Percentiles rank a stretch among this genome's conserved stretches.
Conservation (phyloP, 2,888 invertebrate species). For the Corbicula japonica region DNA sequence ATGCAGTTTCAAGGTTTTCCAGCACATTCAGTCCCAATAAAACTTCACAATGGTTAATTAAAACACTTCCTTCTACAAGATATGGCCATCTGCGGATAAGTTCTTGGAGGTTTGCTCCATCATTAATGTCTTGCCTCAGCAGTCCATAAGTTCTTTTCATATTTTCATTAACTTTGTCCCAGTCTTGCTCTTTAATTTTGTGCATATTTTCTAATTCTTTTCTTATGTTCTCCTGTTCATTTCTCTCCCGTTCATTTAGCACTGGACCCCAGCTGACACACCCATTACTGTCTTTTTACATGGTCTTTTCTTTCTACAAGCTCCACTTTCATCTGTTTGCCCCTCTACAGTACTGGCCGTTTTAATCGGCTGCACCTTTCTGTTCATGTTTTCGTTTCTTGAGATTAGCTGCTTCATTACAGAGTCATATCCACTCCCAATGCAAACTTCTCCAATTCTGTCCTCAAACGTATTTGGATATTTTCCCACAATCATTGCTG, state of each 20-base stretch:
- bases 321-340: not conserved
- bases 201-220: not conserved
- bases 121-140: constrained; percentile 6
- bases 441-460: not conserved
- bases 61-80: constrained; percentile 2
- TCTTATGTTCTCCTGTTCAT: constrained; percentile 8
- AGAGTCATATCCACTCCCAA: constrained; percentile 13
- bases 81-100: constrained; percentile 3
- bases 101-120: not conserved
- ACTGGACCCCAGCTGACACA: not conserved
- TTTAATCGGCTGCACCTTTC: not conserved
- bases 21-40: constrained; percentile 1
- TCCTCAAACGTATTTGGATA: not conserved
- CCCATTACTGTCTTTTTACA: not conserved
- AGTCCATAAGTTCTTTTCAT: constrained; percentile 7
- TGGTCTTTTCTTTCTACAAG: constrained; percentile 1
- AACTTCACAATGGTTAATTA: constrained; percentile 9
- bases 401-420: constrained; percentile 7
- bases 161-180: too few species aligned
- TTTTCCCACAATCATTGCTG: constrained; percentile 8
- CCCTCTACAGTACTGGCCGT: constrained; percentile 1
- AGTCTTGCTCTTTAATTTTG: not conserved
- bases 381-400: not conserved
- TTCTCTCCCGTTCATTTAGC: not conserved
- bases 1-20: constrained; percentile 11